Conservation (phyloP, 2,113 vertebrate species). For the Laticauda laticaudata region DNA sequence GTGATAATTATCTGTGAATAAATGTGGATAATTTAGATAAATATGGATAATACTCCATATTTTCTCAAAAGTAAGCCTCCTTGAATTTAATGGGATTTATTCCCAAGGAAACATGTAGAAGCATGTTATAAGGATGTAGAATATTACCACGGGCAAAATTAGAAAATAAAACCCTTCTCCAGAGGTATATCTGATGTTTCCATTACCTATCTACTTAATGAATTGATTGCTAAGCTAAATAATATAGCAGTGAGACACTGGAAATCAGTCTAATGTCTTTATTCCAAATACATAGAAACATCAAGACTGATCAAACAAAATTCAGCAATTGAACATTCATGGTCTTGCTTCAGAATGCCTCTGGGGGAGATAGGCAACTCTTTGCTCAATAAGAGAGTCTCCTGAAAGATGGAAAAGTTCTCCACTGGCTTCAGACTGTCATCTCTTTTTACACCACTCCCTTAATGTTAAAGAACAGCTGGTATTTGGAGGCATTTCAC, state of each 20-base stretch:
- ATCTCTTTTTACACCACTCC: too few relatives aligned
- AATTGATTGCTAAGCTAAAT: not conserved
- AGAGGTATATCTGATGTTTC: not conserved
- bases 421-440: not conserved
- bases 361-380: not conserved
- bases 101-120: not conserved
- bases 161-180: not conserved
- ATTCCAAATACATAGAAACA: not conserved
- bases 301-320: not conserved
- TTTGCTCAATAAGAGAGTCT: not conserved
- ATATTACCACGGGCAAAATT: not conserved
- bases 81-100: not conserved
- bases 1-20: not conserved
- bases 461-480: not conserved
- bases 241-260: not conserved
- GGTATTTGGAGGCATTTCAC: not conserved
- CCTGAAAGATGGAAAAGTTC: not conserved
- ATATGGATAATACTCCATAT: not conserved
- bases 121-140: not conserved
- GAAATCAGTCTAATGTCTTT: not conserved
- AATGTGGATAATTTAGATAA: too few relatives aligned
- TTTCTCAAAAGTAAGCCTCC: not conserved
- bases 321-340: not conserved
- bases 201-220: not conserved
- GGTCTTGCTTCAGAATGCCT: not conserved